phyloP scores from a whole-genome alignment of 2,888 invertebrate species.

The Polydesmus complanatus region DNA sequence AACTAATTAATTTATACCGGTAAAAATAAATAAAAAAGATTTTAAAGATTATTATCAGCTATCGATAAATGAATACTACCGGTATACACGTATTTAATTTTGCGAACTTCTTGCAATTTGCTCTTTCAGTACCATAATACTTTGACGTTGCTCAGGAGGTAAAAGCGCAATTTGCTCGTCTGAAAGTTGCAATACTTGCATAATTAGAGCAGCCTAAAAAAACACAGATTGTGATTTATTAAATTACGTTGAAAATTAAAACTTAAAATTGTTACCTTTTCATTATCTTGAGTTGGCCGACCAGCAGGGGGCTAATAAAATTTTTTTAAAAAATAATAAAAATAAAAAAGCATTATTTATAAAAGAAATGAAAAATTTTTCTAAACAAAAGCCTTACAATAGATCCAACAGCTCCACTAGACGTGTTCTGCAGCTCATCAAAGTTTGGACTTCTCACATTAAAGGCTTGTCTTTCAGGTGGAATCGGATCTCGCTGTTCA shows the following conservation, averaged over 20 bases:
- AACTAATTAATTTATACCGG: too few relatives aligned
- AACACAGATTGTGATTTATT: conserved; percentile 16
- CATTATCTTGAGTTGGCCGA: neutral
- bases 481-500: conserved; percentile 13
- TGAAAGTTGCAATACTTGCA: conserved; percentile 94
- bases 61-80: too few relatives aligned
- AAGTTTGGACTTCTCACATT: conserved; percentile 11
- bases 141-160: conserved; percentile 89
- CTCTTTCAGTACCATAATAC: conserved; percentile 88
- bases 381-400: neutral
- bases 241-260: neutral
- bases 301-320: too few relatives aligned
- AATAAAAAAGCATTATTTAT: too few relatives aligned
- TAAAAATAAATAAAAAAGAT: too few relatives aligned
- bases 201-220: conserved; percentile 76
- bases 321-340: too few relatives aligned
- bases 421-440: neutral
- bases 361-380: too few relatives aligned
- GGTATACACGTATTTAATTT: neutral
- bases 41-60: too few relatives aligned
- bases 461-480: conserved; percentile 19
- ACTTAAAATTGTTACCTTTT: neutral
- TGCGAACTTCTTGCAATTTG: conserved; percentile 73
- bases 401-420: conserved; percentile 9
- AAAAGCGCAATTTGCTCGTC: conserved; percentile 94